Base-by-base conservation (phyloP, 2,888 invertebrate genomes). In the Neuroscelio doddi region DNA sequence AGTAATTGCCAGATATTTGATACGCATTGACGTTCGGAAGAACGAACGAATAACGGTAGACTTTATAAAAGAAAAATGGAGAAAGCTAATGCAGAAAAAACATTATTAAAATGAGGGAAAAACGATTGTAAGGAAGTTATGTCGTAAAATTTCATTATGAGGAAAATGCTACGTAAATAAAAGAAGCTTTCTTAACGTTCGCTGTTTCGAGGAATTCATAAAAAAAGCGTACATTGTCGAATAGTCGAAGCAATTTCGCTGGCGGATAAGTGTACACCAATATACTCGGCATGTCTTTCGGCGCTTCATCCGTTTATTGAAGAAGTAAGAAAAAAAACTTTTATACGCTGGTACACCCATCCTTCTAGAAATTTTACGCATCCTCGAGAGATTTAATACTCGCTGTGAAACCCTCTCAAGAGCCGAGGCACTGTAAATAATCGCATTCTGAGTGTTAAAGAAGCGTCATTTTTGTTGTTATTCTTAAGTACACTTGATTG, bases 151-250 rank as follows among this genome's bases (percentile, higher is more conserved):
- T 73, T 72, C 72, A 72, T 74, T 72, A 67, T 65, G 64, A 69
- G 66, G 68, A 61, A 71, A 72, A 70, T 65, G 58, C 68, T 70
- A 65, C 65, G 72, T 70, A 73, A 72, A 74, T 71, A 72, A 64
- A 53, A 52, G 57, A 26, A 46, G 52, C 58, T 56, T 38, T 53
- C 58, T 58, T 49, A 64, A 29, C 56, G 58, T 53, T 53, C 52
- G 58, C 27, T 32, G 45, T 53, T 53, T 64, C 50, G 53, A 49
- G 64, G 44, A 58, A 64, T 57, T 64, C 57, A 64, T 64, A 64
- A 57, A 51, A 58, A 53, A 52, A 52, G 57, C 58, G 44, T 21
- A 45, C 29, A 38, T 53, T 52, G 64, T 64, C 52, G 57, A 64
- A 57, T 42, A 57, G 47, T 38, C 52, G 57, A 64, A 64, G 64